Evolutionary conservation across 2,113 vertebrate genomes (phyloP).

Genomic region (Macrotus californicus): DNA sequence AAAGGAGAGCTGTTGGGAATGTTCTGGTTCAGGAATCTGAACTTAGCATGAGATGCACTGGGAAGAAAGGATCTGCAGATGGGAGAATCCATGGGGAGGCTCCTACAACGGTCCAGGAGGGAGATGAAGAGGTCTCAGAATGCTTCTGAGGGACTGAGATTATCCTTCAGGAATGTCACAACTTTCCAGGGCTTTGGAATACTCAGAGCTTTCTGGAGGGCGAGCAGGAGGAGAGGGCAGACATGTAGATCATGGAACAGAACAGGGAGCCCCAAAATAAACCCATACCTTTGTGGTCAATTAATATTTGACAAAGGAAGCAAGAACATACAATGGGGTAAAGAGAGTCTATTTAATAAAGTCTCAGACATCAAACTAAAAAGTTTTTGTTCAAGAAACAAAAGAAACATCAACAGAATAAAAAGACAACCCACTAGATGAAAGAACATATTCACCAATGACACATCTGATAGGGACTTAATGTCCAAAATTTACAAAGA

Average conservation of each 20-base stretch:
- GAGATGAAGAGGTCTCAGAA: not conserved
- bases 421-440: too few relatives aligned
- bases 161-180: not conserved
- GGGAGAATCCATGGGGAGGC: not conserved
- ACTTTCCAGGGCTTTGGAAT: not conserved
- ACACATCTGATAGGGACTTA: too few relatives aligned
- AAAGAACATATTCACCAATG: too few relatives aligned
- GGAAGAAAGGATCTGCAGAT: not conserved
- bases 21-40: not conserved
- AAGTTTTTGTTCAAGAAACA: too few relatives aligned
- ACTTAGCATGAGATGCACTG: not conserved
- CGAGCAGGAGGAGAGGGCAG: not conserved
- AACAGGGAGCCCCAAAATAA: not conserved
- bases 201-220: not conserved
- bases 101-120: not conserved
- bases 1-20: not conserved
- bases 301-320: not conserved
- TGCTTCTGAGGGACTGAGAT: not conserved
- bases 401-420: too few relatives aligned
- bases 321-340: too few relatives aligned
- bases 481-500: too few relatives aligned
- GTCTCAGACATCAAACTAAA: too few relatives aligned
- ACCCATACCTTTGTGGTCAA: not conserved
- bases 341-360: too few relatives aligned
- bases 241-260: not conserved